Base-by-base conservation (phyloP, 2,888 invertebrate genomes). In the Microdon myrmicae region DNA sequence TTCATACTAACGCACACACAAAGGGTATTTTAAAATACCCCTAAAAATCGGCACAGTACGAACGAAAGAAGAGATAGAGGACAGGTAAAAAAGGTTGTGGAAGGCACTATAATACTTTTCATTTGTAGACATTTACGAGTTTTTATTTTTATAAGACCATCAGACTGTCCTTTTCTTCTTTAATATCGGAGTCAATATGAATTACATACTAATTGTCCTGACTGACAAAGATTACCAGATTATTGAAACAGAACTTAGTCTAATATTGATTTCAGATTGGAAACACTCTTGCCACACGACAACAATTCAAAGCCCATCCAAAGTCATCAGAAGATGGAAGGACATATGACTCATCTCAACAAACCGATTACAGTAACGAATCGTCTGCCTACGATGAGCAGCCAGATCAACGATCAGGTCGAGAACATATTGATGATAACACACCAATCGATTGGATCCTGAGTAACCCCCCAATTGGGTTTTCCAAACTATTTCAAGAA, bases 381-480 rank as follows among this genome's bases (percentile, higher is more conserved):
- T 51, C 58, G 2, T 19, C 32, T 4, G 8, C 2, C 17, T 70
- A 25, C 70, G 49, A 69, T 19, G 70, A 71, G 10, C 67, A 67
- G 38, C 54, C 58, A 12, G 72, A 59, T 14, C 69, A 70, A 0
- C 70, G 78, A 2, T 47, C 66, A 0, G 28, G 71, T 14, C 68
- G 77, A 20, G 70, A 71, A 35, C 13, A 47, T 12, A 41, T 70
- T 10, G 61, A 67, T 54, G 53, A 69, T 69, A 82, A 80, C 13
- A 77, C 80, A 4, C 85, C 85, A 0, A 72, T 85, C 20, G 82
- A 84, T 68, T 88, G 88, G 85, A 84, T 90, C 37, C 75, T 87
- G 6, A 83, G 85, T 35, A 88, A 86, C 71, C 82, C 85, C 16
- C 84, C 85, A 4, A 75, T 81, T 69, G 78, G 78, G 44, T 82